Evolutionary conservation across 2,797 vertebrate species (phyloP).

Genomic region (Micropoecilia bifurca): DNA sequence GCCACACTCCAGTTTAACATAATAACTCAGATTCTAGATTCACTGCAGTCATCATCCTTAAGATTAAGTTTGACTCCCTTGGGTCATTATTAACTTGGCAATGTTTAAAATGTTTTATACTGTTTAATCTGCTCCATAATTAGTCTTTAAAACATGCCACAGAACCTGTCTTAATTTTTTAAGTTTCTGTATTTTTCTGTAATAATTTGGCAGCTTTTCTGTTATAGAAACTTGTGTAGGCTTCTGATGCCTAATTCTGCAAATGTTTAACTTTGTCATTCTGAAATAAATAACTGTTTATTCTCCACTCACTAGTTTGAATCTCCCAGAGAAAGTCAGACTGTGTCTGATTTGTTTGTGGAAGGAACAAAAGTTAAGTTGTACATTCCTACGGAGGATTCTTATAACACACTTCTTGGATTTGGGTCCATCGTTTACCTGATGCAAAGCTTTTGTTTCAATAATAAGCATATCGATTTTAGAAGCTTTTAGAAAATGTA

Average conservation of each 20-base stretch:
- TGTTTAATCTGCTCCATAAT: not conserved
- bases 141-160: not conserved
- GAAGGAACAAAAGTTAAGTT: not conserved
- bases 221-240: not conserved
- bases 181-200: not conserved
- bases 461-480: not conserved
- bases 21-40: conserved; percentile 1
- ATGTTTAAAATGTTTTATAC: not conserved
- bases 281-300: not conserved
- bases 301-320: not conserved
- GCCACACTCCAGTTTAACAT: not conserved
- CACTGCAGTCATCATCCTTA: not conserved
- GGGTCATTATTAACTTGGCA: not conserved
- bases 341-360: not conserved
- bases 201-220: not conserved
- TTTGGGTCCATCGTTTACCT: not conserved
- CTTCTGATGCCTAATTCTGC: not conserved
- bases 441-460: conserved; percentile 2
- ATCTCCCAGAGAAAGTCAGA: not conserved
- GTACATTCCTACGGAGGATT: not conserved
- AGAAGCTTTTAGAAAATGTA: not conserved
- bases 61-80: not conserved
- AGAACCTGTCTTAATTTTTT: not conserved
- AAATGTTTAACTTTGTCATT: not conserved
- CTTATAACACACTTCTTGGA: not conserved